Evolutionary conservation across 92 coral and sea anemone species (phyloP), one percentile per base, ranked within the genome.

Genomic region (Heliopora coerulea): DNA sequence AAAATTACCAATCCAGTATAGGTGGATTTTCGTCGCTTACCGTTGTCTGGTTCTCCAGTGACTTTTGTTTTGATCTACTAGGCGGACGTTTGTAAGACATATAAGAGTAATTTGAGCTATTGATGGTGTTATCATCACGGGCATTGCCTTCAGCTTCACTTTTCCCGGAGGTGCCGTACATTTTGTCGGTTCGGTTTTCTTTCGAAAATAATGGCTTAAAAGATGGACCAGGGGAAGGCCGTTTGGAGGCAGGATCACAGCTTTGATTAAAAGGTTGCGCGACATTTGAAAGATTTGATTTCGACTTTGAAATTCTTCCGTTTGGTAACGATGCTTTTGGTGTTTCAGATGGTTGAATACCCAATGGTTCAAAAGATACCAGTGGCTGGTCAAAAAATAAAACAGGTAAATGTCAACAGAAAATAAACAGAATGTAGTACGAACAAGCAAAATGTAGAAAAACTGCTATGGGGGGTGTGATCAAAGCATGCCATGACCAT

Each of bases 41-140:
- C 68, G 59, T 14, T 56, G 32, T 20, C 56, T 69, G 50, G 6
- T 41, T 24, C 31, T 39, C 39, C 42, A 28, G 5, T 23, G 64
- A 25, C 35, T 26, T 29, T 14, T 29, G 34, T 58, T 33, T 26
- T 25, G 25, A 23, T 17, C 39, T 18, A 32, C 25, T 61, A 15
- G 42, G 44, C 46, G 12, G 56, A 21, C 32, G 72, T 31, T 65
- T 65, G 21, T 20, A 41, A 8, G 46, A 14, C 70, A 63, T 63
- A 20, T 63, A 39, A 20, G 54, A 44, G 7, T 19, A 15, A 32
- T 1, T 13, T 21, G 69, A 39, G 19, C 17, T 41, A 35, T 44
- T 62, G 68, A 8, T 58, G 8, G 63, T 8, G 11, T 8, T 21
- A 58, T 11, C 33, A 21, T 58, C 37, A 14, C 23, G 2, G 10